Percentiles rank a stretch among this genome's conserved stretches.
Conservation (phyloP, 2,113 vertebrate genomes). For the Aythya baeri region DNA sequence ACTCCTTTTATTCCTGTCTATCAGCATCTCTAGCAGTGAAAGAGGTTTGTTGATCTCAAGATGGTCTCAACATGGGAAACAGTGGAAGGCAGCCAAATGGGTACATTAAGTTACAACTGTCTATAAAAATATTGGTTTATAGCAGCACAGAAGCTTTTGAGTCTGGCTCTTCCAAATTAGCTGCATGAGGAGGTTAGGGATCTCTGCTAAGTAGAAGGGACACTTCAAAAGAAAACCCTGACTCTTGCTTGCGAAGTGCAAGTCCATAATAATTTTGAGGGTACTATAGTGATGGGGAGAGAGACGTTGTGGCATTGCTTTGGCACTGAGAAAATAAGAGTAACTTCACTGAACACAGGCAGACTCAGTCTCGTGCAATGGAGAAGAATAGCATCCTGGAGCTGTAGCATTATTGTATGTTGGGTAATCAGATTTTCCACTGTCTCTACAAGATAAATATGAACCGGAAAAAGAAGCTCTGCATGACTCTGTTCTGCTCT, state of each 20-base stretch:
- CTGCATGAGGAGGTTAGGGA: not conserved
- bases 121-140: constrained; percentile 39
- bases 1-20: not conserved
- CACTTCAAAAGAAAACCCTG: fast-evolving
- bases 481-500: not conserved
- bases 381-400: not conserved
- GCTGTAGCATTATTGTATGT: not conserved
- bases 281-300: not conserved
- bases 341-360: not conserved
- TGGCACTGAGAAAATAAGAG: not conserved
- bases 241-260: not conserved
- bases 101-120: constrained; percentile 6
- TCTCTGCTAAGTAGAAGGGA: not conserved
- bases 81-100: constrained; percentile 36
- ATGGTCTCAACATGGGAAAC: constrained; percentile 7
- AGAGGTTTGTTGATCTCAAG: constrained; percentile 32
- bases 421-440: not conserved
- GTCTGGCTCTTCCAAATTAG: not conserved
- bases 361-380: not conserved
- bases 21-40: not conserved
- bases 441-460: not conserved
- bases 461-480: not conserved
- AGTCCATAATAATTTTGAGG: not conserved
- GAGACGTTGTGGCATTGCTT: not conserved
- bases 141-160: constrained; percentile 36